Evolutionary conservation across 2,797 vertebrate genomes (phyloP).

Genomic region (Poeciliopsis gracilis): DNA sequence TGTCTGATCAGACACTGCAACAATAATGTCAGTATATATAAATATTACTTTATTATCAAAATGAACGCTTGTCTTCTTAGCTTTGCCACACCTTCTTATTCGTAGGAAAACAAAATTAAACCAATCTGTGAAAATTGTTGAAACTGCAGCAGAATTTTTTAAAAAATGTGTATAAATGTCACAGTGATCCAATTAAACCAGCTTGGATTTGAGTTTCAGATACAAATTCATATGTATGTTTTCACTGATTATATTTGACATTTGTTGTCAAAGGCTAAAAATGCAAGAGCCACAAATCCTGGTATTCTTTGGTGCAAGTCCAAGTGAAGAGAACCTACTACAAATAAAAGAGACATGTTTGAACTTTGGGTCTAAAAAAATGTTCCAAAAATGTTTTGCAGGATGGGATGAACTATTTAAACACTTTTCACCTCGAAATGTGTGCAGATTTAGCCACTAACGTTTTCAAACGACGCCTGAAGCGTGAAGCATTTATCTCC

Average conservation of each 20-base stretch:
- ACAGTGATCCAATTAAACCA: not conserved
- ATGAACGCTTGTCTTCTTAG: too few species aligned
- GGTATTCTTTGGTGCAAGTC: not conserved
- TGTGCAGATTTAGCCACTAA: not conserved
- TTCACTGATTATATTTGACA: not conserved
- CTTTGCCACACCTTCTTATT: too few species aligned
- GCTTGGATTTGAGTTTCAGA: not conserved
- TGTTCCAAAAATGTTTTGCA: not conserved
- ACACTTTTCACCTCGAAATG: not conserved
- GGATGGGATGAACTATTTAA: not conserved
- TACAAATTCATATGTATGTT: not conserved
- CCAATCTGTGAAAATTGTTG: not conserved
- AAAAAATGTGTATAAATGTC: not conserved
- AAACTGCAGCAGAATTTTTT: not conserved
- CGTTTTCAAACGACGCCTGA: not conserved
- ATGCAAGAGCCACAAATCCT: not conserved
- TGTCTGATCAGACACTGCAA: too few species aligned
- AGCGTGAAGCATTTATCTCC: not conserved
- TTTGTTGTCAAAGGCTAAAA: not conserved
- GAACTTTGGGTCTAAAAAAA: not conserved
- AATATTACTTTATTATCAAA: too few species aligned
- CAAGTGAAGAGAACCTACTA: not conserved
- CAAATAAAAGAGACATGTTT: not conserved
- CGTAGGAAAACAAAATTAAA: not conserved
- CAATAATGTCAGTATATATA: too few species aligned